A percentile compares a stretch with the other conserved stretches of the same genome.
Conservation (phyloP, 2,797 vertebrate genomes). For the Gymnoscopelus microlampas region DNA sequence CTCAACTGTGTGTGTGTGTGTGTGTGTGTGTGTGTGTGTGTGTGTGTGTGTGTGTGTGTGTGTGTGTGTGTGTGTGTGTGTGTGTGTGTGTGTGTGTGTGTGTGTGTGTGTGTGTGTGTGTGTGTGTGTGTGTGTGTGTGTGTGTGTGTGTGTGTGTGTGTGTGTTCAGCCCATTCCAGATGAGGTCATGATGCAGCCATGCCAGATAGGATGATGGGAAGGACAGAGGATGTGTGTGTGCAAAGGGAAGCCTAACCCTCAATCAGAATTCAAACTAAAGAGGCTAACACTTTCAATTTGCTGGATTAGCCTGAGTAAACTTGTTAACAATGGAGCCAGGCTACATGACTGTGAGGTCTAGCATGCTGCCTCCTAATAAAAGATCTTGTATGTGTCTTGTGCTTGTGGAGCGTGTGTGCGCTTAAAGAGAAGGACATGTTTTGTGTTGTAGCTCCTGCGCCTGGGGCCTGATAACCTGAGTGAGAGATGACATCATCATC, state of each 20-base stretch:
- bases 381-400: constrained; percentile 28
- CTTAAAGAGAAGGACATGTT: constrained; percentile 65
- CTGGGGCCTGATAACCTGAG: constrained; percentile 82
- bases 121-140: neutral
- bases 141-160: constrained; percentile 19
- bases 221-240: constrained; percentile 59
- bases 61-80: constrained; percentile 13
- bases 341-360: constrained; percentile 11
- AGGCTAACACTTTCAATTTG: constrained; percentile 38
- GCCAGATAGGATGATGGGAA: constrained; percentile 81
- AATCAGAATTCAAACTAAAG: constrained; percentile 49
- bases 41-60: constrained; percentile 58
- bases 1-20: constrained; percentile 47
- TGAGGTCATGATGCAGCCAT: constrained; percentile 78
- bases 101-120: constrained; percentile 7
- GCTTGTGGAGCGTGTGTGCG: constrained; percentile 22
- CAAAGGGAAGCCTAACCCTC: constrained; percentile 37
- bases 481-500: constrained; percentile 80
- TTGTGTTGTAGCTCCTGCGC: constrained; percentile 69
- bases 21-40: constrained; percentile 38
- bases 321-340: constrained; percentile 29
- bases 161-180: constrained; percentile 75
- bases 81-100: constrained; percentile 9
- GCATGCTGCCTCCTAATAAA: constrained; percentile 30
- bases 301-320: constrained; percentile 52